Percentiles rank a stretch among this genome's conserved stretches.
These are phyloP conservation scores for Eudemis profundana DNA, from an alignment of 2,888 invertebrate genomes.

Conservation along the genomic window DNA sequence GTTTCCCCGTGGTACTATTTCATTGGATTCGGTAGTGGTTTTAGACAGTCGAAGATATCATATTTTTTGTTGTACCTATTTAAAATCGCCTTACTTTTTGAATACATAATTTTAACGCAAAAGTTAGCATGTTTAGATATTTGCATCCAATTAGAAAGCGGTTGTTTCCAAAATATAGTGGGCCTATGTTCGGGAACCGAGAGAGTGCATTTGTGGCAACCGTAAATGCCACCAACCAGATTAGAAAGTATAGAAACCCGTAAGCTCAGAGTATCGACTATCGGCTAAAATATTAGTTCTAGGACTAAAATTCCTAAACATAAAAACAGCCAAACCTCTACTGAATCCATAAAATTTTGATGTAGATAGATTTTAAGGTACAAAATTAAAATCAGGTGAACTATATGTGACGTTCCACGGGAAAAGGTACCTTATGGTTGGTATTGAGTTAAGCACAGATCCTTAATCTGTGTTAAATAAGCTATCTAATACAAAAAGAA, in stretches of 20 bases:
- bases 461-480: too few species aligned
- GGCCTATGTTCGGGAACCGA: constrained; percentile 65
- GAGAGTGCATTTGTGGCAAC: constrained; percentile 72
- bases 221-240: constrained; percentile 68
- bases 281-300: constrained; percentile 51
- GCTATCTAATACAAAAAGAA: too few species aligned
- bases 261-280: constrained; percentile 60
- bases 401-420: too few species aligned
- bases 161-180: constrained; percentile 68
- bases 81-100: too few species aligned
- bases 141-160: constrained; percentile 71
- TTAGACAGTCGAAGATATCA: constrained; percentile 71
- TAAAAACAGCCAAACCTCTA: too few species aligned
- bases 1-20: constrained; percentile 74
- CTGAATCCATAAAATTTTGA: too few species aligned
- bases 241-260: constrained; percentile 77
- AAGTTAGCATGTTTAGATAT: constrained; percentile 58
- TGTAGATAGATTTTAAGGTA: too few species aligned
- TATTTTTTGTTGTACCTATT: constrained; percentile 59
- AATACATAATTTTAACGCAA: too few species aligned
- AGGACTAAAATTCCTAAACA: not conserved
- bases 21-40: constrained; percentile 62
- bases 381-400: too few species aligned
- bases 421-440: too few species aligned
- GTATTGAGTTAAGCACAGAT: too few species aligned